Conservation (phyloP, 2,113 vertebrate genomes). For the Synodontis membranacea region DNA sequence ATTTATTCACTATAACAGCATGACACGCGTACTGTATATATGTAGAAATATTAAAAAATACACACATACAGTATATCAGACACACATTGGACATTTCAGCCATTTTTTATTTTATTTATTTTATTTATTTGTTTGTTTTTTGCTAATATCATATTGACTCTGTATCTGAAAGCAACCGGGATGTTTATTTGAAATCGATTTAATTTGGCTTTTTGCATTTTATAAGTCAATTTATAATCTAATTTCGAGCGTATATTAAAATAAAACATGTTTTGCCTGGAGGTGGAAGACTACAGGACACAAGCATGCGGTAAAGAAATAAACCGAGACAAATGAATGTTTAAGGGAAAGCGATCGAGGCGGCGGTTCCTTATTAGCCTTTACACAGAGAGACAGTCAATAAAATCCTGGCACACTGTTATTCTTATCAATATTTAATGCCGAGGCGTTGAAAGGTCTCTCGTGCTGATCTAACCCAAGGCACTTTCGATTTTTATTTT, state of each 20-base stretch:
- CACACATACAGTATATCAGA: too few relatives aligned
- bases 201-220: not conserved
- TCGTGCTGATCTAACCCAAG: not conserved
- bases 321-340: slow-evolving; percentile 13
- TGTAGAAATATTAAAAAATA: not conserved
- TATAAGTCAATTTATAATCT: not conserved
- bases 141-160: not conserved
- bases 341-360: slow-evolving; percentile 16
- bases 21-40: not conserved
- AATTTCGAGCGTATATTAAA: not conserved
- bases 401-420: slow-evolving; percentile 34
- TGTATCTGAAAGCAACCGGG: not conserved
- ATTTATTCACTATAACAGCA: not conserved
- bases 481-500: slow-evolving; percentile 18
- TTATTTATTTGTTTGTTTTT: too few relatives aligned
- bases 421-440: slow-evolving; percentile 47
- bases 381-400: slow-evolving; percentile 27
- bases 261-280: not conserved
- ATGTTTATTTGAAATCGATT: not conserved
- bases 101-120: too few relatives aligned
- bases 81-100: not conserved
- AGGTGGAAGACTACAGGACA: not conserved
- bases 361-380: slow-evolving; percentile 28
- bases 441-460: slow-evolving; percentile 12
- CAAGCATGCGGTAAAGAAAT: not conserved